Evolutionary conservation across 2,797 vertebrate species (phyloP).

Genomic region (Darevskia mixta): DNA sequence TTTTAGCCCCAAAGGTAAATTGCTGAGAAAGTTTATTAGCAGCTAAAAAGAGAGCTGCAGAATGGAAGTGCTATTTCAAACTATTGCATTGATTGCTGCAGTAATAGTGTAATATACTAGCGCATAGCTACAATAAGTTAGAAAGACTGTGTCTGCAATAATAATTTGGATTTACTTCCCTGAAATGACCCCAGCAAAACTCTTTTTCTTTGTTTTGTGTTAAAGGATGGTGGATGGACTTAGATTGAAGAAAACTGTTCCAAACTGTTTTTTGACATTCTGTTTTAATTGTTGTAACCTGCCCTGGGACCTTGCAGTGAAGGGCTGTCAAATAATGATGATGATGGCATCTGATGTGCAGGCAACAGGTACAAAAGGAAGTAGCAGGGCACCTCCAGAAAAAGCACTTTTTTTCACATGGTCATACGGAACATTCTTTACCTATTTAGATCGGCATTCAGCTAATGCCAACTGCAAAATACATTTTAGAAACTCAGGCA

Average conservation of each 20-base stretch:
- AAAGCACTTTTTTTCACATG: background rate
- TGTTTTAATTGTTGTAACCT: no score
- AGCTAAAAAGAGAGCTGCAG: slow-evolving; percentile 2
- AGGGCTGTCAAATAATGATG: background rate
- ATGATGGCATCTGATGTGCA: background rate
- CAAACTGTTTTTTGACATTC: no score
- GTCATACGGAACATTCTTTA: background rate
- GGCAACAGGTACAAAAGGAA: background rate
- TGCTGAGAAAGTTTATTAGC: slow-evolving; percentile 8
- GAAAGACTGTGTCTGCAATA: background rate
- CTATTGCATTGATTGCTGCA: background rate
- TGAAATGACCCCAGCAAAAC: slow-evolving; percentile 2
- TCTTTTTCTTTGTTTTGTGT: background rate
- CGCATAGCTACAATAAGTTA: background rate
- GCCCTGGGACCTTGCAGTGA: no score
- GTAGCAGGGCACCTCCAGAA: background rate
- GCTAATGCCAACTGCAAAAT: background rate
- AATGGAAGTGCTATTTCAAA: slow-evolving; percentile 3
- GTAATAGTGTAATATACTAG: background rate
- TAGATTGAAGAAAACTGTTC: background rate
- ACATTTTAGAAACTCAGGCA: background rate
- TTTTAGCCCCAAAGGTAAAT: slow-evolving; percentile 21
- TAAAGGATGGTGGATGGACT: background rate
- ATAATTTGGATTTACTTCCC: slow-evolving; percentile 13
- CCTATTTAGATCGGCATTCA: background rate